phyloP scores from a whole-genome alignment of 2,797 vertebrate species.

The Hipposideros larvatus region DNA sequence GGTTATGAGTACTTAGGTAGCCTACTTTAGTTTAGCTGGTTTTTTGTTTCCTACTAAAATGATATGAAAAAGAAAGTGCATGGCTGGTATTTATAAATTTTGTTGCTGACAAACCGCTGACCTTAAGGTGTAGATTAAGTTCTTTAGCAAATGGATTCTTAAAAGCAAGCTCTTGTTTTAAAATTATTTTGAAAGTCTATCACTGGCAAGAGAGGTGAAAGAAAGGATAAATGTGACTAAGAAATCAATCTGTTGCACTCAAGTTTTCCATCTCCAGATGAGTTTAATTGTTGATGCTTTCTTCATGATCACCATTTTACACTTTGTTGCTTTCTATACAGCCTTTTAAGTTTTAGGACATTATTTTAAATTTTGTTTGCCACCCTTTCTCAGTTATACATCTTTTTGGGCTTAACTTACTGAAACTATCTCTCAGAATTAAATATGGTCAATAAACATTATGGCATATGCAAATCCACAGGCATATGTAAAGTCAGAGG shows the following conservation, averaged over 20 bases:
- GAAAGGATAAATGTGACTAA: background rate
- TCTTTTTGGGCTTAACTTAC: background rate
- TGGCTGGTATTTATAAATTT: background rate
- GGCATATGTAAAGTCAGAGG: background rate
- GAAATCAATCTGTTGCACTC: background rate
- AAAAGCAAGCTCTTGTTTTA: background rate
- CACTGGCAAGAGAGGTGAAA: background rate
- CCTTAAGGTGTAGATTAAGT: background rate
- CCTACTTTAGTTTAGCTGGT: background rate
- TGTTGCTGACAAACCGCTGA: background rate
- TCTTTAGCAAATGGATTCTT: background rate
- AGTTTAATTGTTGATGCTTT: slow-evolving; percentile 11
- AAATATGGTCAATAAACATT: background rate
- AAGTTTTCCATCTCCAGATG: background rate
- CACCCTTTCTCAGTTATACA: background rate
- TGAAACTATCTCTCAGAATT: background rate
- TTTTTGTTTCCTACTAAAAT: background rate
- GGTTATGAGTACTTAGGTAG: background rate
- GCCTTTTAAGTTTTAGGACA: background rate
- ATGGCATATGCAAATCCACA: background rate
- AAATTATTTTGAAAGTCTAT: slow-evolving; percentile 4
- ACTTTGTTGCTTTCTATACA: background rate
- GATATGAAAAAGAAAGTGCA: background rate
- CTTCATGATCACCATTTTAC: background rate
- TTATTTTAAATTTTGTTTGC: background rate